phyloP scores from a whole-genome alignment of 2,888 invertebrate species.

The Caenorhabditis sp. region DNA sequence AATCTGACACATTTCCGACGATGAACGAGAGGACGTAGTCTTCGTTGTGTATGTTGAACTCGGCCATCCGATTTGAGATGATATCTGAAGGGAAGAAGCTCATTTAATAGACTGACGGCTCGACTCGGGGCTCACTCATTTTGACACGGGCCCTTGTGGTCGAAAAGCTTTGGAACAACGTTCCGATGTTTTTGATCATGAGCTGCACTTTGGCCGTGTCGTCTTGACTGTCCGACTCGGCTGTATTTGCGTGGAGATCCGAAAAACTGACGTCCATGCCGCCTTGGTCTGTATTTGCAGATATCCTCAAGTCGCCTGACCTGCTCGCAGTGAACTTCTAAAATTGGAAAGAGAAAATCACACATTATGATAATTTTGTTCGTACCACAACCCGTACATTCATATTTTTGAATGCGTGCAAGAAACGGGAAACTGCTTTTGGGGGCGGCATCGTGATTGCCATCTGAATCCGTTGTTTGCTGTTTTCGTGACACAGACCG shows the following conservation, averaged over 20 bases:
- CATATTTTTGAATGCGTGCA: constrained; percentile 47
- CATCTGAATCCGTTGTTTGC: constrained; percentile 17
- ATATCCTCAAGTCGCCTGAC: constrained; percentile 46
- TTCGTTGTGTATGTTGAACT: constrained; percentile 43
- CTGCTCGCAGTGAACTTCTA: constrained; percentile 54
- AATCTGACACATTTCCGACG: constrained; percentile 53
- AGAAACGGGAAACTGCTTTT: constrained; percentile 18
- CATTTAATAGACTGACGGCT: background rate
- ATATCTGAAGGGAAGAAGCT: constrained; percentile 31
- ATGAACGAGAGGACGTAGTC: constrained; percentile 45
- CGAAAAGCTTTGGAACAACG: constrained; percentile 46
- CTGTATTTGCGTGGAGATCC: constrained; percentile 27
- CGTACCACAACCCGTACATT: constrained; percentile 35
- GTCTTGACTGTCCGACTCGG: constrained; percentile 52
- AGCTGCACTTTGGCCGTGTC: constrained; percentile 46
- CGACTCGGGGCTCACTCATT: constrained; percentile 33
- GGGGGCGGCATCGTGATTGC: constrained; percentile 42
- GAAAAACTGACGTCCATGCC: constrained; percentile 48
- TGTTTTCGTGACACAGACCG: background rate
- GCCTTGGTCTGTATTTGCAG: constrained; percentile 27
- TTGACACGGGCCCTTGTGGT: constrained; percentile 42
- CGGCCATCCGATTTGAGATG: constrained; percentile 55
- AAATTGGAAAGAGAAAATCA: background rate
- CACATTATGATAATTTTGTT: background rate
- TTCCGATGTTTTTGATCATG: constrained; percentile 41